Evolutionary conservation across 1,140 invertebrate genomes (phyloP), one percentile per base, ranked within the genome.

Genomic region (Papilio polyxenes): DNA sequence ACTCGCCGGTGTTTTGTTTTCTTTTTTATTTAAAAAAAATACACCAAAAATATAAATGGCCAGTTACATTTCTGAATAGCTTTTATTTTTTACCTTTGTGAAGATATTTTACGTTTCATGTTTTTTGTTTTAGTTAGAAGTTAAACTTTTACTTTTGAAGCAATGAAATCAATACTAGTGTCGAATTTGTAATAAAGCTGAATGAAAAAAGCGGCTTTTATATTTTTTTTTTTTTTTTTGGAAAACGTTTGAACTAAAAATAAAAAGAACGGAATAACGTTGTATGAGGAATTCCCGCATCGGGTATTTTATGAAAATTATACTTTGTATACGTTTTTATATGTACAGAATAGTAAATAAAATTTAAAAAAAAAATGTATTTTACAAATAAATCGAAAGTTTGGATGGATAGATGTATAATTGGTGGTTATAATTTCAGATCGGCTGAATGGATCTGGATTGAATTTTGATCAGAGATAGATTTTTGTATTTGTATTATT

Each of bases 1-100:
- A 72, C 65, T 72, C 65, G 65, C 2, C 65, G 31, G 65, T 72
- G 65, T 78, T 82, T 17, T 84, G 75, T 40, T 80, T 84, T n/a
- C 69, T 87, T 72, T 72, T 69, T 72, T 37, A 17, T 13, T 72
- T 72, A 0, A 72, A 72, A 69, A 69, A 69, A 37, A 72, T 72
- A 72, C 65, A 13, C 62, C 62, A 65, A 65, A 72, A 31, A 72
- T 72, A 40, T 72, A 72, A 72, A 72, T 31, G 31, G 65, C 65
- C 65, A 37, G 65, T 40, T 72, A 62, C 59, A 62, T 69, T 69
- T 72, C 37, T 72, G 65, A 72, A 72, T 7, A 17, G 10, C 40
- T 5, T 72, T 17, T 40, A 31, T 31, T 72, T 72, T 65, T 31
- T 65, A 37, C 31, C 23, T 37, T 31, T 37, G 31, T 72, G 20